A percentile compares a stretch with the other conserved stretches of the same genome.
Evolutionary conservation across 30 jellyfish, hydroid and myxozoan species (phyloP).

Genomic region (Aurelia coerulea): DNA sequence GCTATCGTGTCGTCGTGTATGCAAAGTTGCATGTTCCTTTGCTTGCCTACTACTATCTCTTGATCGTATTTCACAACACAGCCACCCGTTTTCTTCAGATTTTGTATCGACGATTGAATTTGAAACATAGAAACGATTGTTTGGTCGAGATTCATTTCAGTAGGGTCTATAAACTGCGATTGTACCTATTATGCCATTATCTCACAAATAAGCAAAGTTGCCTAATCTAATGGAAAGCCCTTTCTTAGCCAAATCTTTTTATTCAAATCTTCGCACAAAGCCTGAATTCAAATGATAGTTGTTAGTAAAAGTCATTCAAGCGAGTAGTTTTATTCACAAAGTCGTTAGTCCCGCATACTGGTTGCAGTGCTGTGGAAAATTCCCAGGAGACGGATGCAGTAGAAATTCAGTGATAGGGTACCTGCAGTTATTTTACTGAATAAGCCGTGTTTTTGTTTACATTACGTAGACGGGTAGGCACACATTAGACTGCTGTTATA

Average conservation of each 20-base stretch:
- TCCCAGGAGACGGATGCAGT: slow-evolving; percentile 9
- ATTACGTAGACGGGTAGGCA: too few relatives aligned
- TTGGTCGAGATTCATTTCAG: slow-evolving; percentile 20
- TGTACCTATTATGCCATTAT: slow-evolving; percentile 2
- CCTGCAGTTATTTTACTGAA: too few relatives aligned
- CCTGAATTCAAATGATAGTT: not conserved
- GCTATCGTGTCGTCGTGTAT: too few relatives aligned
- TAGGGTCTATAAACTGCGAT: not conserved
- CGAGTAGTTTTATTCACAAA: not conserved
- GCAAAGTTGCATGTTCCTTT: too few relatives aligned
- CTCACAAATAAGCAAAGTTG: slow-evolving; percentile 8
- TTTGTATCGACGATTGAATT: not conserved
- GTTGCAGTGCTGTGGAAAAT: slow-evolving; percentile 3
- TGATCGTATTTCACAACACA: not conserved
- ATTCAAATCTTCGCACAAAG: not conserved
- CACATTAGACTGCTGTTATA: too few relatives aligned
- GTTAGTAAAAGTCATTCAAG: slow-evolving; percentile 14
- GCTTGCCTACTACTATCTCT: too few relatives aligned
- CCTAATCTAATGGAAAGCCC: slow-evolving; percentile 6
- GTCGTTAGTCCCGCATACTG: not conserved
- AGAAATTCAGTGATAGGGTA: too few relatives aligned
- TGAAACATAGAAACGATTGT: not conserved
- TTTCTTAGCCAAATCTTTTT: slow-evolving; percentile 8
- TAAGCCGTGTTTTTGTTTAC: too few relatives aligned
- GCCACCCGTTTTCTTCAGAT: not conserved